These are phyloP conservation scores for Gymnoscopelus microlampas DNA, from an alignment of 2,797 vertebrate genomes.

Conservation along the genomic window DNA sequence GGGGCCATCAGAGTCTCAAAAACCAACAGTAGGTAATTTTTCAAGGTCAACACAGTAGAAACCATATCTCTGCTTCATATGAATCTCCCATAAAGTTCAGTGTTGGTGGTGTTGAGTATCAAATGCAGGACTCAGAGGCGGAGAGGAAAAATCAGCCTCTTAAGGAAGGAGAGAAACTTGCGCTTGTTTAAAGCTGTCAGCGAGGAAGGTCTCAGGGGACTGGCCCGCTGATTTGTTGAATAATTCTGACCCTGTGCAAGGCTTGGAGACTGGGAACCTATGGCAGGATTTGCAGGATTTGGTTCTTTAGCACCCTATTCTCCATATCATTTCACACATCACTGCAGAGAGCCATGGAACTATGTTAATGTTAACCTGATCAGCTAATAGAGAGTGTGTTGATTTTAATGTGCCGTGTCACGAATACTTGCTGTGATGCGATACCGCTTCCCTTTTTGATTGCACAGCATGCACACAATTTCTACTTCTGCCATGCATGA, in stretches of 20 bases:
- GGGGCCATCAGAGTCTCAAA: conserved; percentile 9
- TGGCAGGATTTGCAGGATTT: conserved; percentile 78
- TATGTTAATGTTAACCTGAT: conserved; percentile 52
- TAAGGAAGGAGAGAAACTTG: conserved; percentile 77
- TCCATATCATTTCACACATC: conserved; percentile 74
- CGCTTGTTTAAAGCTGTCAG: conserved; percentile 86
- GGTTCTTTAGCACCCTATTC: conserved; percentile 67
- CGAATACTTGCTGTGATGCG: conserved; percentile 36
- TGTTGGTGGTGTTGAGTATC: conserved; percentile 55
- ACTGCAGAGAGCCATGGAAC: conserved; percentile 54
- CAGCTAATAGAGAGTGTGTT: conserved; percentile 41
- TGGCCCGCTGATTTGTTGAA: conserved; percentile 83
- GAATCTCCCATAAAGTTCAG: conserved; percentile 55
- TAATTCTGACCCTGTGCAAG: conserved; percentile 80
- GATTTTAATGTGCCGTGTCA: conserved; percentile 43
- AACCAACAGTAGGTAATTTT: conserved; percentile 35
- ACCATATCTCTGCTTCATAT: conserved; percentile 57
- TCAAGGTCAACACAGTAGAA: conserved; percentile 42
- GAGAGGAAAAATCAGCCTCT: conserved; percentile 69
- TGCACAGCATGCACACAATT: conserved; percentile 5
- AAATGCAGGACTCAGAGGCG: conserved; percentile 63
- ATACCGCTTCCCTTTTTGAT: conserved; percentile 32
- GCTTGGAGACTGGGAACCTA: conserved; percentile 70
- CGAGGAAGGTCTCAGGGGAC: conserved; percentile 71
- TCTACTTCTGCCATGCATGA: conserved; percentile 8